Evolutionary conservation across 1,140 invertebrate genomes (phyloP).

Genomic region (Sesamia nonagrioides): DNA sequence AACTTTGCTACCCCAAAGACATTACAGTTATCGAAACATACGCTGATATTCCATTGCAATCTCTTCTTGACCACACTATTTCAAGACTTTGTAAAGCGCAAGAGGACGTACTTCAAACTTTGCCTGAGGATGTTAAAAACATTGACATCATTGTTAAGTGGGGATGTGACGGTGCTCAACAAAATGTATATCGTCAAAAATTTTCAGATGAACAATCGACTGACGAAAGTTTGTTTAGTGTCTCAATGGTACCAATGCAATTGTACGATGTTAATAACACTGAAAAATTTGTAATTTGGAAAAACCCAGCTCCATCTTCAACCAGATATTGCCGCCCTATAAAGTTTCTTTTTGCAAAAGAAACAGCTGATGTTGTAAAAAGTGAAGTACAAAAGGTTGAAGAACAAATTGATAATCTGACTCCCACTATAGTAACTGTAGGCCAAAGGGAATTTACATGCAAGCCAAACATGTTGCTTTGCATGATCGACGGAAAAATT

Average conservation of each 20-base stretch:
- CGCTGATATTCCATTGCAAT: slow-evolving; percentile 15
- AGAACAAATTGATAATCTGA: slow-evolving; percentile 2
- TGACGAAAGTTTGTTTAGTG: slow-evolving; percentile 31
- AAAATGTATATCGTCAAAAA: slow-evolving; percentile 31
- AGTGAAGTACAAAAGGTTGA: slow-evolving; percentile 3
- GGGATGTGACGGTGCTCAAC: slow-evolving; percentile 40
- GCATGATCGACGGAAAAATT: slow-evolving; percentile 27
- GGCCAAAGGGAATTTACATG: neutral
- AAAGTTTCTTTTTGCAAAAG: slow-evolving; percentile 14
- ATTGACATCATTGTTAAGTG: slow-evolving; percentile 28
- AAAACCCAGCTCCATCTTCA: slow-evolving; percentile 28
- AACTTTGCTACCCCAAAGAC: slow-evolving; percentile 13
- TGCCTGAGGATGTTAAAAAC: slow-evolving; percentile 11
- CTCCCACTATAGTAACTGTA: slow-evolving; percentile 13
- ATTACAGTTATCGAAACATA: slow-evolving; percentile 14
- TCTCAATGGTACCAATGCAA: slow-evolving; percentile 35
- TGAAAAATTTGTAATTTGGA: slow-evolving; percentile 11
- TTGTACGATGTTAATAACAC: neutral
- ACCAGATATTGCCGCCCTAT: slow-evolving; percentile 22
- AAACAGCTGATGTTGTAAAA: slow-evolving; percentile 8
- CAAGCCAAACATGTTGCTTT: slow-evolving; percentile 14
- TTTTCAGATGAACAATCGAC: slow-evolving; percentile 3
- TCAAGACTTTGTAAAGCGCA: slow-evolving; percentile 8
- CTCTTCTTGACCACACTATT: slow-evolving; percentile 31
- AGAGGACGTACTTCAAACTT: slow-evolving; percentile 23